Percentiles rank a stretch among this genome's conserved stretches.
Conservation (phyloP, 1,140 invertebrate species). For the Danaus melanippus region DNA sequence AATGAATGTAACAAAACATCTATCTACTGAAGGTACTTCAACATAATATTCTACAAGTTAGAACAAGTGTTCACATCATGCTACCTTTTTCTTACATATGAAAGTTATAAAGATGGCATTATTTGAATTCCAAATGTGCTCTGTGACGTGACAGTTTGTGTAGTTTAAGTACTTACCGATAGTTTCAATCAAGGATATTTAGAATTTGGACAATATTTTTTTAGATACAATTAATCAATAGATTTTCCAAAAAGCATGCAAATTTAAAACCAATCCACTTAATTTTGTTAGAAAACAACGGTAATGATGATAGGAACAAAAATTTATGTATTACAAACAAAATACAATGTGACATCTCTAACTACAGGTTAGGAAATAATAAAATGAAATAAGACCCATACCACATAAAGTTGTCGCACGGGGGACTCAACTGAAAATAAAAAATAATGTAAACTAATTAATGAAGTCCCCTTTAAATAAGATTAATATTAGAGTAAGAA, state of each 20-base stretch:
- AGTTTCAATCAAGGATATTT: too few relatives aligned
- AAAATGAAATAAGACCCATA: conserved; percentile 22
- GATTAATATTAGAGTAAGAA: not conserved
- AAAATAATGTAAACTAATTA: conserved; percentile 12
- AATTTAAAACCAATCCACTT: too few relatives aligned
- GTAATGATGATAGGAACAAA: too few relatives aligned
- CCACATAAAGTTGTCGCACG: conserved; percentile 25
- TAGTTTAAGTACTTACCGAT: too few relatives aligned
- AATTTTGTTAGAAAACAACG: too few relatives aligned
- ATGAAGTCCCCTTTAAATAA: conserved; percentile 12
- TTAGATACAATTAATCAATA: too few relatives aligned
- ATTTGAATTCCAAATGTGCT: not conserved
- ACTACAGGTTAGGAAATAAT: conserved; percentile 10
- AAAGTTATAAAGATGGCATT: too few relatives aligned
- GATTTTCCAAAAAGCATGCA: too few relatives aligned
- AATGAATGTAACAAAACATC: conserved; percentile 14
- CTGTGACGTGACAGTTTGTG: too few relatives aligned
- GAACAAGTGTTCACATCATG: not conserved
- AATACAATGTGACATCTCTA: conserved; percentile 12
- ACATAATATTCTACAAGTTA: not conserved
- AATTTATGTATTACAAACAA: conserved; percentile 6
- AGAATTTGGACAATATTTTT: too few relatives aligned
- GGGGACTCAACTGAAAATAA: conserved; percentile 25
- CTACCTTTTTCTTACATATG: too few relatives aligned
- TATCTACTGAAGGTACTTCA: conserved; percentile 1